Percentiles rank a stretch among this genome's conserved stretches.
phyloP scores from a whole-genome alignment of 2,888 invertebrate species.

The Drosophila limbata region DNA sequence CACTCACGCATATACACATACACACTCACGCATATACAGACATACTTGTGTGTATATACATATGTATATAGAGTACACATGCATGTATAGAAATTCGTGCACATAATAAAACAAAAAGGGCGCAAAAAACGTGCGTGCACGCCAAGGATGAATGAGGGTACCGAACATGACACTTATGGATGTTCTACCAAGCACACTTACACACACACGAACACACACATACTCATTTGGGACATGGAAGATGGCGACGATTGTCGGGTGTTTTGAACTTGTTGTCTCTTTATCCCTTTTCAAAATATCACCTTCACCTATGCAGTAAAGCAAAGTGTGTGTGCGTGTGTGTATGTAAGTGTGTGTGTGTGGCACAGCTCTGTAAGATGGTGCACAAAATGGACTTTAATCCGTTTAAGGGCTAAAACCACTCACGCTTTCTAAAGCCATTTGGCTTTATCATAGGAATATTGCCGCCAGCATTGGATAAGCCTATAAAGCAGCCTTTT shows the following conservation, averaged over 20 bases:
- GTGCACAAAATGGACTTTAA: conserved; percentile 59
- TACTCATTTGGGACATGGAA: conserved; percentile 28
- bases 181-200: conserved; percentile 58
- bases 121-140: conserved; percentile 82
- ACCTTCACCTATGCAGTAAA: conserved; percentile 42
- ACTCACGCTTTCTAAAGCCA: conserved; percentile 71
- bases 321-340: conserved; percentile 22
- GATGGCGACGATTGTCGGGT: conserved; percentile 43
- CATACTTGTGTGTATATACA: conserved; percentile 36
- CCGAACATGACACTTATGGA: conserved; percentile 83
- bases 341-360: not conserved
- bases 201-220: conserved; percentile 24
- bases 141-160: conserved; percentile 81
- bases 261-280: conserved; percentile 35
- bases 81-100: conserved; percentile 72
- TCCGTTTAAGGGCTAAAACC: conserved; percentile 71
- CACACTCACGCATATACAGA: conserved; percentile 26
- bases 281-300: conserved; percentile 61
- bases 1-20: conserved; percentile 69
- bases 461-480: conserved; percentile 67
- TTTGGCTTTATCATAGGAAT: conserved; percentile 68
- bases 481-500: conserved; percentile 45
- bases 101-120: conserved; percentile 80
- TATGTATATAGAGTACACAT: conserved; percentile 21
- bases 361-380: conserved; percentile 2